Evolutionary conservation across 2,797 vertebrate genomes (phyloP).

Genomic region (Centroberyx gerrardi): DNA sequence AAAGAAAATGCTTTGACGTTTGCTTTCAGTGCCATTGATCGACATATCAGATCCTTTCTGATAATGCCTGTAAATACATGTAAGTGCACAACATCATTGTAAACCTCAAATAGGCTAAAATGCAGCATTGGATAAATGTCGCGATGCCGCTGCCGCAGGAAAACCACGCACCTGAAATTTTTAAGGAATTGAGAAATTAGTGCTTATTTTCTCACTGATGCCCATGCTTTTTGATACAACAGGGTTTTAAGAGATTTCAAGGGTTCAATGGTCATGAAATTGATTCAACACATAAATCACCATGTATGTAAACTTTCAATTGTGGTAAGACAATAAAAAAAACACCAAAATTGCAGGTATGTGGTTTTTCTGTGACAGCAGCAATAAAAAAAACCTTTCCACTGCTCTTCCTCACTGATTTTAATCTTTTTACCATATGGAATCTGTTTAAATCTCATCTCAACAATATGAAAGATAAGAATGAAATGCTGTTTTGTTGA

Average conservation of each 20-base stretch:
- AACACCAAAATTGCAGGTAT: background rate
- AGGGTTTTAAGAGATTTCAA: no score
- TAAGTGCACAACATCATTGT: slow-evolving; percentile 54
- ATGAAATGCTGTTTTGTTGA: slow-evolving; percentile 59
- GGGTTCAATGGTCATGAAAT: no score
- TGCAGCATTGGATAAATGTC: slow-evolving; percentile 48
- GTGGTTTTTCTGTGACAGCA: background rate
- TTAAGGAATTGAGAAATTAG: no score
- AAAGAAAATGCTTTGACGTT: slow-evolving; percentile 67
- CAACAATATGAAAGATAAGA: slow-evolving; percentile 7
- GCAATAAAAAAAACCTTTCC: slow-evolving; percentile 18
- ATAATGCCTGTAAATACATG: slow-evolving; percentile 28
- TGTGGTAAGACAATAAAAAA: no score
- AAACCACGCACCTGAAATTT: background rate
- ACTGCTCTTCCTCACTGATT: background rate
- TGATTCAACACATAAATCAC: no score
- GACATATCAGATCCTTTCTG: slow-evolving; percentile 41
- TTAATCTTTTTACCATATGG: background rate
- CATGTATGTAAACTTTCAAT: background rate
- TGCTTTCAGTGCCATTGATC: slow-evolving; percentile 40
- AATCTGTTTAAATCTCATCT: slow-evolving; percentile 48
- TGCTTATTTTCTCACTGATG: no score
- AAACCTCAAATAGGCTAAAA: slow-evolving; percentile 49
- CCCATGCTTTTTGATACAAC: no score
- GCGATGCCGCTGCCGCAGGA: background rate